phyloP scores from a whole-genome alignment of 2,113 vertebrate genomes.

The Mormyrus iriodes region DNA sequence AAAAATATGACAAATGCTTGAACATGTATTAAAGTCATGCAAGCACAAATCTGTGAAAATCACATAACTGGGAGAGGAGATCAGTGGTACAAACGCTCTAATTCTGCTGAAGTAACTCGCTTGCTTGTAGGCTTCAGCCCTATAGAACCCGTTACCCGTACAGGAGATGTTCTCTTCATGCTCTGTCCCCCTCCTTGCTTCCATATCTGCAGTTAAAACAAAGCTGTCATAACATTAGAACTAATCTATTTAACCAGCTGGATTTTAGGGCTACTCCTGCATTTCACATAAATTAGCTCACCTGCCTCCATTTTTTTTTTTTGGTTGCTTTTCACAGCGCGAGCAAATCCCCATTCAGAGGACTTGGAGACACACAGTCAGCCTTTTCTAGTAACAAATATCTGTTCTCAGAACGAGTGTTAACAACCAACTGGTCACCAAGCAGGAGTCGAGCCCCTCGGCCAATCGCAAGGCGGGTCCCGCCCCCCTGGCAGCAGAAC shows the following conservation, averaged over 20 bases:
- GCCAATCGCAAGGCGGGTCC: constrained; percentile 72
- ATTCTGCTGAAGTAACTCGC: background rate
- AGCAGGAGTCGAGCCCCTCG: constrained; percentile 76
- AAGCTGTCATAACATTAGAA: background rate
- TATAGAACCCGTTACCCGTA: background rate
- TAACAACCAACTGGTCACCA: constrained; percentile 77
- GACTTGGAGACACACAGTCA: constrained; percentile 53
- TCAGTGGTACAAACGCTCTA: background rate
- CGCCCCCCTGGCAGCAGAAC: constrained; percentile 62
- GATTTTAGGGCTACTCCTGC: background rate
- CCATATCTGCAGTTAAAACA: constrained; percentile 1
- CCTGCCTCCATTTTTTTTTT: background rate
- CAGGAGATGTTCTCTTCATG: background rate
- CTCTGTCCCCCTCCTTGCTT: background rate
- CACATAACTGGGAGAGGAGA: background rate
- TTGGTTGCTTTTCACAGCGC: background rate
- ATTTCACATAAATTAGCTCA: background rate
- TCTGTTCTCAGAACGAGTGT: constrained; percentile 61
- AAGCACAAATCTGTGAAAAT: background rate
- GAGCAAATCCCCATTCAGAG: constrained; percentile 44
- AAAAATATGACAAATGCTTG: constrained; percentile 9
- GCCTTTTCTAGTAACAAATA: constrained; percentile 66
- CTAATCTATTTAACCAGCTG: background rate
- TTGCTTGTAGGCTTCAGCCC: background rate
- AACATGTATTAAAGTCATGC: constrained; percentile 2